These are phyloP conservation scores for Champsocephalus gunnari DNA, from an alignment of 2,797 vertebrate species.

Conservation along the genomic window DNA sequence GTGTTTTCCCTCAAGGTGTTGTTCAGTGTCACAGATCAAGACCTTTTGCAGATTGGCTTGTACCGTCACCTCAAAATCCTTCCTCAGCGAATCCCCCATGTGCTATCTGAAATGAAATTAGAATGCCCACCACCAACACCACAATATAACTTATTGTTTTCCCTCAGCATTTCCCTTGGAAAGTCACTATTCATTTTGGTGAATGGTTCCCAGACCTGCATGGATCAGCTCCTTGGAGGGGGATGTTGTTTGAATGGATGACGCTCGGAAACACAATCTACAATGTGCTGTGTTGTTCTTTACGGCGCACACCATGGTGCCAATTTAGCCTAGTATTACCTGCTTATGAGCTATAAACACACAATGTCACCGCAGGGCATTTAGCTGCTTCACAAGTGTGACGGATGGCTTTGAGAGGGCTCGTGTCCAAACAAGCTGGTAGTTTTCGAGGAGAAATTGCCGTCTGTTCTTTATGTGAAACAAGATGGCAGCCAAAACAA, in stretches of 20 bases:
- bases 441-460: constrained; percentile 51
- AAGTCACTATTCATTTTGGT: constrained; percentile 53
- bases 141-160: constrained; percentile 56
- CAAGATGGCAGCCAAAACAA: constrained; percentile 51
- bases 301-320: constrained; percentile 38
- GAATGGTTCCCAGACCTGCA: constrained; percentile 53
- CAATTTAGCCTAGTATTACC: constrained; percentile 47
- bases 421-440: constrained; percentile 25
- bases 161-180: constrained; percentile 41
- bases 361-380: constrained; percentile 48
- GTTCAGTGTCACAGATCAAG: constrained; percentile 57
- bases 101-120: constrained; percentile 59
- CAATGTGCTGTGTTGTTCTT: constrained; percentile 44
- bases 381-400: constrained; percentile 46
- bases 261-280: constrained; percentile 42
- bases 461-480: constrained; percentile 61
- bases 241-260: constrained; percentile 43
- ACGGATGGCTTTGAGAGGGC: constrained; percentile 44
- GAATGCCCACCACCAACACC: constrained; percentile 39
- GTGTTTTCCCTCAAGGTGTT: constrained; percentile 56
- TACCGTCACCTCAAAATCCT: constrained; percentile 24
- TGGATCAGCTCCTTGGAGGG: constrained; percentile 45
- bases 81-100: constrained; percentile 42
- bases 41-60: constrained; percentile 62
- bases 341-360: constrained; percentile 57